Conservation (phyloP, 1,140 invertebrate species). For the Drosophila punjabiensis region DNA sequence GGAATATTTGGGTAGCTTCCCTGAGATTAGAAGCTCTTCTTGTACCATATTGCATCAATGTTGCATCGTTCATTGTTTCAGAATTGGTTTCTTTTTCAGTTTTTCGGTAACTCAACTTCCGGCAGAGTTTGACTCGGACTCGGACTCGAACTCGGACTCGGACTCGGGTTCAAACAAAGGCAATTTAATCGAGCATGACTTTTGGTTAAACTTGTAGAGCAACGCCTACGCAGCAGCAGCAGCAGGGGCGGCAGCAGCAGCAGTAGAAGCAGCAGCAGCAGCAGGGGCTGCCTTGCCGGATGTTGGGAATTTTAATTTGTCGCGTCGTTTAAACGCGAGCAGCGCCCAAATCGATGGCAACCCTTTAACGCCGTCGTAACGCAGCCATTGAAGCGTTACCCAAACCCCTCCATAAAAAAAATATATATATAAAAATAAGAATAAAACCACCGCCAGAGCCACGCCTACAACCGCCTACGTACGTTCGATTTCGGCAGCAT, state of each 20-base stretch:
- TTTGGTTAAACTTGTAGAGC: conserved; percentile 83
- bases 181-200: conserved; percentile 85
- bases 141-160: neutral
- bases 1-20: neutral
- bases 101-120: conserved; percentile 79
- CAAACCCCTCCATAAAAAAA: neutral
- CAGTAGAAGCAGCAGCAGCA: neutral
- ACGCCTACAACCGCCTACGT: conserved; percentile 44
- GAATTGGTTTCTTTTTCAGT: conserved; percentile 37
- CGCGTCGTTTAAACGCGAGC: conserved; percentile 78
- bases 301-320: conserved; percentile 84
- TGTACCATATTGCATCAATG: neutral
- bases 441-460: conserved; percentile 19
- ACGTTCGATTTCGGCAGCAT: conserved; percentile 19
- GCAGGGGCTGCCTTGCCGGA: conserved; percentile 47
- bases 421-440: neutral
- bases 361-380: conserved; percentile 63
- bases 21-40: neutral
- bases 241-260: neutral
- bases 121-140: too few relatives aligned
- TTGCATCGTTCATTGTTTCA: neutral
- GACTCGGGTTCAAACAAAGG: conserved; percentile 52
- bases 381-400: conserved; percentile 74
- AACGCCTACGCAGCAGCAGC: conserved; percentile 67
- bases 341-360: conserved; percentile 51